A percentile compares a stretch with the other conserved stretches of the same genome.
Conservation (phyloP, 35 echinoderm and acorn worm species). For the Nesometra sesokonis region DNA sequence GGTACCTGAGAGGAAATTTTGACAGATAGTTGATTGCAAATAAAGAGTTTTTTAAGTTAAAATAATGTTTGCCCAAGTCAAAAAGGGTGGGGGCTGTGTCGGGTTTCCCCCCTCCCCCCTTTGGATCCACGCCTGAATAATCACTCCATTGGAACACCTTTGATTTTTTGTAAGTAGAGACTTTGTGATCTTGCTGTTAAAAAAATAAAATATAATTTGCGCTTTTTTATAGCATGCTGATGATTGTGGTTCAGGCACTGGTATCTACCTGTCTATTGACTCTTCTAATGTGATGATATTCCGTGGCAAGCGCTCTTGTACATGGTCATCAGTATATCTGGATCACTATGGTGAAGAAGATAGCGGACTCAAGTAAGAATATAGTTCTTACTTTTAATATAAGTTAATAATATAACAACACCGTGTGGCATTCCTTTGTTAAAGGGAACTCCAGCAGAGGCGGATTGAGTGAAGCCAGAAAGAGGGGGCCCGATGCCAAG, state of each 20-base stretch:
- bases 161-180: background rate
- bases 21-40: no score
- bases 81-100: no score
- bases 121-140: no score
- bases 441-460: no score
- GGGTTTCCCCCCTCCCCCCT: no score
- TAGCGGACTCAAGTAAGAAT: conserved; percentile 50
- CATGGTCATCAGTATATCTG: conserved; percentile 79
- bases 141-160: background rate
- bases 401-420: no score
- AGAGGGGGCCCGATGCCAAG: no score
- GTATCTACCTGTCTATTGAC: conserved; percentile 61
- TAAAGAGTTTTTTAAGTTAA: no score
- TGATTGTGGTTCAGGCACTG: conserved; percentile 57
- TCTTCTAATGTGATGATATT: conserved; percentile 55
- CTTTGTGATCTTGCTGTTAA: background rate
- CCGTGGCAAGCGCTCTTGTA: conserved; percentile 49
- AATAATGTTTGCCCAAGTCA: no score
- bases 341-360: conserved; percentile 94
- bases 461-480: no score
- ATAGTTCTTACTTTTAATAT: background rate
- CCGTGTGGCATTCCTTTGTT: no score
- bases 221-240: conserved; percentile 40
- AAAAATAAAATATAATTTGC: background rate
- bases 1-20: no score